Evolutionary conservation across 2,113 vertebrate species (phyloP).

Genomic region (Brachyhypopomus gauderio): DNA sequence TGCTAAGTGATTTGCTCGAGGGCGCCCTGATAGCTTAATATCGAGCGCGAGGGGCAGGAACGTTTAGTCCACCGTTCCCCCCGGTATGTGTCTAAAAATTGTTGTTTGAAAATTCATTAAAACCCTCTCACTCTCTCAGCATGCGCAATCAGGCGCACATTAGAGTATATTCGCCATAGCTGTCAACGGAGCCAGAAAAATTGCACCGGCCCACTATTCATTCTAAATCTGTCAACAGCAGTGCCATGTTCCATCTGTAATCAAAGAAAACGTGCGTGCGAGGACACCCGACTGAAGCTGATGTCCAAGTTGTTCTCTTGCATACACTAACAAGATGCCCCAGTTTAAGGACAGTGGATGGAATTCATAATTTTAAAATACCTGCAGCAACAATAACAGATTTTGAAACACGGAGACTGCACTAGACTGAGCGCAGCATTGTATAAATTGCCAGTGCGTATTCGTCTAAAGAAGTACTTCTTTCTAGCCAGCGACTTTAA

Average conservation of each 20-base stretch:
- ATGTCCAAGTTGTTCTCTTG: background rate
- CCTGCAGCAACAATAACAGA: background rate
- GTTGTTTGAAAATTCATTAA: too few relatives aligned
- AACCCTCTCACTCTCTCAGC: too few relatives aligned
- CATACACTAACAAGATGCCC: background rate
- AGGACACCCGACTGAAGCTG: background rate
- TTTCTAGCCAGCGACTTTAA: conserved; percentile 2
- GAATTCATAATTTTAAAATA: background rate
- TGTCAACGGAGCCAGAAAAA: too few relatives aligned
- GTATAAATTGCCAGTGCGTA: background rate
- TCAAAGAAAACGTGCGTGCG: background rate
- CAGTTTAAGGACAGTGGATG: background rate
- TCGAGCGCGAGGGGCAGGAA: background rate
- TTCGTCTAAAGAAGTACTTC: background rate
- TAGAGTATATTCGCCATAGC: too few relatives aligned
- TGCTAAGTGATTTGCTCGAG: conserved; percentile 17
- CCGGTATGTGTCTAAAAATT: too few relatives aligned
- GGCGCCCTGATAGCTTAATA: background rate
- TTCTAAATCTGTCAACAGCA: background rate
- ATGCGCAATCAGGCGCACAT: too few relatives aligned
- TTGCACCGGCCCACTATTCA: background rate
- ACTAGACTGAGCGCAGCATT: too few relatives aligned
- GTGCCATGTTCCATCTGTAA: background rate
- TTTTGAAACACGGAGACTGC: background rate
- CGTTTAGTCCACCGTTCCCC: too few relatives aligned